Conservation (phyloP, 2,888 invertebrate genomes). For the Cartodere bifasciata region DNA sequence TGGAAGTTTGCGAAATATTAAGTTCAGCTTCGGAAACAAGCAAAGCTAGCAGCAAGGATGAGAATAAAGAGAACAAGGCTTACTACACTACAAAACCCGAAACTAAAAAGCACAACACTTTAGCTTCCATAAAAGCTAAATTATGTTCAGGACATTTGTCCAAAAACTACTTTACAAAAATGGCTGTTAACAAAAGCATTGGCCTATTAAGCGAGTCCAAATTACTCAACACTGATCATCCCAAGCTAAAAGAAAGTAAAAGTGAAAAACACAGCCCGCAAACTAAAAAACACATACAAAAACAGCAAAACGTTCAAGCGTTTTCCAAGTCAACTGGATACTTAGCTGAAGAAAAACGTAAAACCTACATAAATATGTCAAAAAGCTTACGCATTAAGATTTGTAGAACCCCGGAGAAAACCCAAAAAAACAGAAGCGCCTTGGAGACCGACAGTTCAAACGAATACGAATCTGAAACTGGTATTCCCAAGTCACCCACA, state of each 20-base stretch:
- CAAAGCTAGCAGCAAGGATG: slow-evolving; percentile 25
- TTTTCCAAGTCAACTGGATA: slow-evolving; percentile 34
- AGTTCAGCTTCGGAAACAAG: slow-evolving; percentile 29
- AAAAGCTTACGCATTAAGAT: slow-evolving; percentile 34
- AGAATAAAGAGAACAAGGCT: slow-evolving; percentile 28
- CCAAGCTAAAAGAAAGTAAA: slow-evolving; percentile 20
- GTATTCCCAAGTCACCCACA: slow-evolving; percentile 43
- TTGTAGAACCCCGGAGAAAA: slow-evolving; percentile 27
- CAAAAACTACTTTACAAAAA: slow-evolving; percentile 32
- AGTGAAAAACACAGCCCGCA: slow-evolving; percentile 28
- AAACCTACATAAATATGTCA: slow-evolving; percentile 20
- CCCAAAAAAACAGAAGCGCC: slow-evolving; percentile 21
- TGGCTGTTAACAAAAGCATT: slow-evolving; percentile 35
- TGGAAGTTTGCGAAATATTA: slow-evolving; percentile 38
- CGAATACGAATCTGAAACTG: slow-evolving; percentile 45
- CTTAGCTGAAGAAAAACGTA: slow-evolving; percentile 27
- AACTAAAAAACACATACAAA: slow-evolving; percentile 22
- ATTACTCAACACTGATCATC: slow-evolving; percentile 12
- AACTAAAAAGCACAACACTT: slow-evolving; percentile 29
- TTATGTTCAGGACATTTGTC: slow-evolving; percentile 36
- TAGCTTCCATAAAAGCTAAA: slow-evolving; percentile 34
- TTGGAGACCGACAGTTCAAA: slow-evolving; percentile 40
- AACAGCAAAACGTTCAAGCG: slow-evolving; percentile 22
- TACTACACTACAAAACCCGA: slow-evolving; percentile 30
- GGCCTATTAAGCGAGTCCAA: slow-evolving; percentile 29